Evolutionary conservation across 2,797 vertebrate species (phyloP).

Genomic region (Chanos chanos): DNA sequence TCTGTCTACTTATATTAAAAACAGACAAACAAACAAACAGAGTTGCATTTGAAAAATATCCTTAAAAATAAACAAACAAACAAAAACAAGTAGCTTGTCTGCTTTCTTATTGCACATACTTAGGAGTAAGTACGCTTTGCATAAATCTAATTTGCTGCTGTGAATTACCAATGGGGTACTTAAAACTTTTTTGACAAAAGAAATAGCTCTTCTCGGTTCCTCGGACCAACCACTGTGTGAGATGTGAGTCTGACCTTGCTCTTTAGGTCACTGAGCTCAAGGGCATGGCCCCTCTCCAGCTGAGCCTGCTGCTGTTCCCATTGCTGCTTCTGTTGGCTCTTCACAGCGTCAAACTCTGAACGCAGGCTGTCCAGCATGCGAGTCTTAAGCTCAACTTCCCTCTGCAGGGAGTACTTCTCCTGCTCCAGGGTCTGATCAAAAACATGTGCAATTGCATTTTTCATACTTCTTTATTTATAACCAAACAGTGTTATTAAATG

Average conservation of each 20-base stretch:
- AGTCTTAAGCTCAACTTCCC: slow-evolving; percentile 84
- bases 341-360: slow-evolving; percentile 81
- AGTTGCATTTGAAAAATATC: too few species aligned
- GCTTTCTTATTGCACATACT: too few species aligned
- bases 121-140: too few species aligned
- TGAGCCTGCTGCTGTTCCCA: slow-evolving; percentile 76
- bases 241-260: slow-evolving; percentile 72
- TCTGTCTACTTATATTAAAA: too few species aligned
- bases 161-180: too few species aligned
- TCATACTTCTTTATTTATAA: neutral
- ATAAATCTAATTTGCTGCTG: too few species aligned
- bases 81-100: too few species aligned
- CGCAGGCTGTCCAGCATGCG: slow-evolving; percentile 84
- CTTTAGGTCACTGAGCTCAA: slow-evolving; percentile 76
- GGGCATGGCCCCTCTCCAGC: slow-evolving; percentile 71
- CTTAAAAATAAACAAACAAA: too few species aligned
- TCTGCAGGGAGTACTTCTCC: slow-evolving; percentile 87
- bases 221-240: neutral
- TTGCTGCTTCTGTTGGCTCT: slow-evolving; percentile 77
- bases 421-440: slow-evolving; percentile 82
- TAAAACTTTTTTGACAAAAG: too few species aligned
- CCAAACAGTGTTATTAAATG: too few species aligned
- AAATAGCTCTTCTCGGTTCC: neutral
- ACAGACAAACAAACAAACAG: too few species aligned
- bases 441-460: slow-evolving; percentile 48